Evolutionary conservation across 2,888 invertebrate genomes (phyloP), one percentile per base, ranked within the genome.

Genomic region (Slavum lentiscoides): DNA sequence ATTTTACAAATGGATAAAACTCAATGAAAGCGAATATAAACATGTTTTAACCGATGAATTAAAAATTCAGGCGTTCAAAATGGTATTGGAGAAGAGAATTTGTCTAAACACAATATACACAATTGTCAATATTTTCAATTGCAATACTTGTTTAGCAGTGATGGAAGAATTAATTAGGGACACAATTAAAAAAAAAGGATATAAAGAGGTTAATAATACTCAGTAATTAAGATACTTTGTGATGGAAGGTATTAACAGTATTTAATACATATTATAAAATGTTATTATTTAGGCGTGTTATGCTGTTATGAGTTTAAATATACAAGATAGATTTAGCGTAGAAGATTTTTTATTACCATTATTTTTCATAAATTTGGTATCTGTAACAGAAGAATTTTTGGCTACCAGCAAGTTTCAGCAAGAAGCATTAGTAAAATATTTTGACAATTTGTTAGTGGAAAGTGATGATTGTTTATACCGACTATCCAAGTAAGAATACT

Each of bases 321-420:
- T 94, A 61, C 92, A 92, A 84, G 87, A 90, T 82, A 87, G 90
- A 80, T 93, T 94, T 85, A 87, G 89, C 72, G 90, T 93, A 74
- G 90, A 92, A 85, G 90, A 91, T 81, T 89, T 95, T 84, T 85
- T 94, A 11, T 88, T 96, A 83, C 95, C 95, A 0, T 87, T 96
- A 75, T 88, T 95, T 84, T 87, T 95, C 64, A 94, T 95, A 88
- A 94, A 95, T 85, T 94, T 93, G 86, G 87, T 91, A 19, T 90
- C 90, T 83, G 87, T 93, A 83, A 91, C 92, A 67, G 94, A 95
- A 86, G 92, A 92, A 82, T 94, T 93, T 87, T 87, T 96, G 83
- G 87, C 87, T 70, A 89, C 90, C 74, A 91, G 91, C 83, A 43
- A 72, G 43, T 64, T 64, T 55, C 80, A 80, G 58, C 80, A 80